phyloP scores from a whole-genome alignment of 2,888 invertebrate genomes.

The Watsonalla binaria region DNA sequence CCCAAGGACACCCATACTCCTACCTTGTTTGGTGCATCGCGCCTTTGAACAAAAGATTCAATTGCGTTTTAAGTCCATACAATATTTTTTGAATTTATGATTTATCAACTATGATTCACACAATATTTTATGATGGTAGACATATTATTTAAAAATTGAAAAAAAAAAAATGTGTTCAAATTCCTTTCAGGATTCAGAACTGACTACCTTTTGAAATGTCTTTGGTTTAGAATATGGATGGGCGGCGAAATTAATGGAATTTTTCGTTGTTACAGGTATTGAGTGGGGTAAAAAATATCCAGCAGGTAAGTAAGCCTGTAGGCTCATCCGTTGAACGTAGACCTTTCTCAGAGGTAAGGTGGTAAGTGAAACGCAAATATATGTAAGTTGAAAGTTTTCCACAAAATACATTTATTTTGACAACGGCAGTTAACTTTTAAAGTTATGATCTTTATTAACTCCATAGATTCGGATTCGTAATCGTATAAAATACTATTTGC shows the following conservation, averaged over 20 bases:
- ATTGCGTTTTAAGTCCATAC: too few species aligned
- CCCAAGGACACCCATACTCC: conserved; percentile 33
- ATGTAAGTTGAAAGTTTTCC: background rate
- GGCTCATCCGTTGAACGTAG: conserved; percentile 10
- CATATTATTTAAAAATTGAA: too few species aligned
- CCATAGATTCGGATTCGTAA: too few species aligned
- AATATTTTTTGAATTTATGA: too few species aligned
- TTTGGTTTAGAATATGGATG: too few species aligned
- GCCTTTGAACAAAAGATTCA: background rate
- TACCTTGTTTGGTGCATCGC: background rate
- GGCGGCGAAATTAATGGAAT: background rate
- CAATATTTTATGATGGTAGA: too few species aligned
- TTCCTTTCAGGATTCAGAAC: too few species aligned
- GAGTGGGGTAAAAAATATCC: background rate
- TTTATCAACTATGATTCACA: too few species aligned
- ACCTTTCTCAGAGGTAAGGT: conserved; percentile 12
- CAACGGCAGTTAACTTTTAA: background rate
- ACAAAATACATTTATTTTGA: background rate
- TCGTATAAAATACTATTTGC: too few species aligned
- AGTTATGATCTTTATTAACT: too few species aligned
- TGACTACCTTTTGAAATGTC: too few species aligned
- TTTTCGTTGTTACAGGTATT: conserved; percentile 19
- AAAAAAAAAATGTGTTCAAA: too few species aligned
- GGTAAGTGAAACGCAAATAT: background rate
- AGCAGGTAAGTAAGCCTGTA: background rate